These are phyloP conservation scores for Chromoteleia sp. DNA, from an alignment of 2,888 invertebrate genomes.

Conservation along the genomic window DNA sequence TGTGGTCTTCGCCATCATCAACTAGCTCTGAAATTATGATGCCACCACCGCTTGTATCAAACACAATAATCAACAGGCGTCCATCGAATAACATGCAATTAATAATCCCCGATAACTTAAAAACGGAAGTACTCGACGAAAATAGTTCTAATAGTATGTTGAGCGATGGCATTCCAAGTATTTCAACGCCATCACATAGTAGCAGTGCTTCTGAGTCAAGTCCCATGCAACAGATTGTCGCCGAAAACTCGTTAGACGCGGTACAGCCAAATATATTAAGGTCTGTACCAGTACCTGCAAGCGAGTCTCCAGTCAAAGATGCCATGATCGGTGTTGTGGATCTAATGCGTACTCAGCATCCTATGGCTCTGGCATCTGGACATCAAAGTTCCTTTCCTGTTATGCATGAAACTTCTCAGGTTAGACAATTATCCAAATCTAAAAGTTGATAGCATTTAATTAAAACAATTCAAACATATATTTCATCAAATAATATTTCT, in stretches of 20 bases:
- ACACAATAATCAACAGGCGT: slow-evolving; percentile 85
- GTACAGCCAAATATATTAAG: slow-evolving; percentile 76
- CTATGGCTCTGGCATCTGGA: slow-evolving; percentile 38
- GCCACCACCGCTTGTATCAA: slow-evolving; percentile 87
- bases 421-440: slow-evolving; percentile 1
- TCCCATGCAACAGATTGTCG: slow-evolving; percentile 82
- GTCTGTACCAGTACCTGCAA: slow-evolving; percentile 73
- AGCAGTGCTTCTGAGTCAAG: slow-evolving; percentile 77
- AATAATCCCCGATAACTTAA: slow-evolving; percentile 86
- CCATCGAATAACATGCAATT: slow-evolving; percentile 86
- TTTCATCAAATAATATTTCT: background rate
- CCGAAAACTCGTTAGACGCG: slow-evolving; percentile 84
- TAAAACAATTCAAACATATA: background rate
- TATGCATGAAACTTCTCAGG: slow-evolving; percentile 63
- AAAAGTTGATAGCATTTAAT: background rate
- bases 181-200: slow-evolving; percentile 77
- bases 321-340: slow-evolving; percentile 84
- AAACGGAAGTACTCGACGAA: slow-evolving; percentile 89
- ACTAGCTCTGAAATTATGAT: slow-evolving; percentile 88
- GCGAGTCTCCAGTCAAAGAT: slow-evolving; percentile 79
- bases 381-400: slow-evolving; percentile 62
- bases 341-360: slow-evolving; percentile 77
- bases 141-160: slow-evolving; percentile 88
- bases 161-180: slow-evolving; percentile 83
- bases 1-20: slow-evolving; percentile 76